These are phyloP conservation scores for Mycogona germanica DNA, from an alignment of 2,888 invertebrate genomes.

Conservation along the genomic window DNA sequence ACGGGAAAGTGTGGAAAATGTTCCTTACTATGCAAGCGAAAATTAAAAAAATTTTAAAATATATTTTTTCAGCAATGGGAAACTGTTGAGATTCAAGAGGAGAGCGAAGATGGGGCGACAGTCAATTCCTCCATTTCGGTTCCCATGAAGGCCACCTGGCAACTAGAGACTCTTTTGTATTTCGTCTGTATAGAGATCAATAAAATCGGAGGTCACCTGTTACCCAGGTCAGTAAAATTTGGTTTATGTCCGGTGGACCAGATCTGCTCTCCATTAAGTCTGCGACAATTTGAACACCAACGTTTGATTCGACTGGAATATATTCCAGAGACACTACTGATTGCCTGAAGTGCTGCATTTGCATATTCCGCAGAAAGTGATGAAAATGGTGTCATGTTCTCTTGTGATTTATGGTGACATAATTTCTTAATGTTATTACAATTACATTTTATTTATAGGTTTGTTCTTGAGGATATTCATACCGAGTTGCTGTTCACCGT, in stretches of 20 bases:
- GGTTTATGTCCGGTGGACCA: no score
- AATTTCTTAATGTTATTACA: no score
- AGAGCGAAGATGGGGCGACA: conserved; percentile 11
- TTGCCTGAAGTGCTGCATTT: no score
- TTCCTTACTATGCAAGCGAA: no score
- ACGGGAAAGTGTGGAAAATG: no score
- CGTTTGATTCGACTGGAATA: no score
- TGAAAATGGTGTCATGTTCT: no score
- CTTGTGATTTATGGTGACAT: no score
- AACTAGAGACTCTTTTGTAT: conserved; percentile 8
- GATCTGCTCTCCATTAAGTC: no score
- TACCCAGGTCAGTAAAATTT: conserved; percentile 4
- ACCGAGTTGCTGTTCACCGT: background rate
- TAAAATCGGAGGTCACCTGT: conserved; percentile 11
- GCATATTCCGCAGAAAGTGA: background rate
- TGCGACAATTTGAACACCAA: no score
- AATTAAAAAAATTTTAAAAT: no score
- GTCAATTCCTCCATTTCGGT: conserved; percentile 15
- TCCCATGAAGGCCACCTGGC: conserved; percentile 11
- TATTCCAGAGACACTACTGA: no score
- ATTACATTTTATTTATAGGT: background rate
- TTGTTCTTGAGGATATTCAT: conserved; percentile 6
- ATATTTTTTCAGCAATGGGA: conserved; percentile 11
- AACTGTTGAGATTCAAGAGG: conserved; percentile 11
- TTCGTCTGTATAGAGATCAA: conserved; percentile 9